Base-by-base conservation (phyloP, 2,797 vertebrate species). In the Pantherophis vulpinus region DNA sequence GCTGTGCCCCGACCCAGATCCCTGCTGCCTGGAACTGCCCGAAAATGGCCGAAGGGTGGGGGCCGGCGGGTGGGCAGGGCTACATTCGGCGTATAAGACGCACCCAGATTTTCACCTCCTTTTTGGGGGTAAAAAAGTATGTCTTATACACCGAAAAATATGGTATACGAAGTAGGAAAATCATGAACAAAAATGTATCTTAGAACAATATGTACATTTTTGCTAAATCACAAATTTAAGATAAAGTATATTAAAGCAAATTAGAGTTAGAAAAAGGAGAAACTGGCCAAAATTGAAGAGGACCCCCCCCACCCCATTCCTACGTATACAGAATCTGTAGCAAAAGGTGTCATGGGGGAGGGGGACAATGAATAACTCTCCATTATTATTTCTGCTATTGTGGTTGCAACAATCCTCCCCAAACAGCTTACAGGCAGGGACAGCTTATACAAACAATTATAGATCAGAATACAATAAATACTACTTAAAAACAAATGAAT, bases 401-500 rank as follows among this genome's bases (percentile, higher is more conserved):
- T 83, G 74, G 74, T 83, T 83, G 37, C 74, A 83, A 42, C 74
- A 83, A 47, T 83, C 9, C 37, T 83, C 74, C 74, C 74, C 37
- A 47, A 79, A 47, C 9, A 83, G 74, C 37, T 83, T 83, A 47
- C 37, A 47, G 1, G 20, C 74, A 47, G 74, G 37, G 37, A 23
- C 18, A 23, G 18, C 20, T 83, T 83, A 20, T 83, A 83, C 9
- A 83, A 83, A 83, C 74, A 83, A 47, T 23, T 83, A 11, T 42
- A 47, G 37, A 83, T 47, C 25, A 60, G 88, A 56, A 88, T 94
- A 1, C 94, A 94, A 94, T 95, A 42, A 29, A 93, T n/a, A 86
- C 51, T 27, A 5, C 9, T 93, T 66, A 0, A 91, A 88, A 91
- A 51, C 93, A 93, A 91, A 94, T 94, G 93, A 70, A 94, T 42